A percentile compares a stretch with the other conserved stretches of the same genome.
Conservation (phyloP, 2,797 vertebrate species). For the Sebastes reedi region DNA sequence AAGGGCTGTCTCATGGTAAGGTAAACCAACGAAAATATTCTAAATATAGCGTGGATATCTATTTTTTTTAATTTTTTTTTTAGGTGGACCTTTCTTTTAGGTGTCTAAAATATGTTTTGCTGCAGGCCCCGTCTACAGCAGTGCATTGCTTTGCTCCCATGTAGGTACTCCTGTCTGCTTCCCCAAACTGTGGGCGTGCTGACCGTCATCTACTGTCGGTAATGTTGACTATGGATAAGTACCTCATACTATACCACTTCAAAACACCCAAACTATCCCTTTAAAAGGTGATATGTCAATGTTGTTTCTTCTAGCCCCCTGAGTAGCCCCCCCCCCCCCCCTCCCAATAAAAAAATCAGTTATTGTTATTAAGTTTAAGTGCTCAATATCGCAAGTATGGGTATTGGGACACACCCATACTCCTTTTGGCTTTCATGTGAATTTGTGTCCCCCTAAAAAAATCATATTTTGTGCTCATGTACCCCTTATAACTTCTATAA, state of each 20-base stretch:
- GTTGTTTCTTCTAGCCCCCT: not conserved
- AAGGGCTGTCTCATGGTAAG: too few species aligned
- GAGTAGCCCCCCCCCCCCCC: accelerated
- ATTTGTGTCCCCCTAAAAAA: not conserved
- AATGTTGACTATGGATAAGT: not conserved
- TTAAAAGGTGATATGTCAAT: not conserved
- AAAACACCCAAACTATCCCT: not conserved
- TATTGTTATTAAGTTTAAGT: not conserved
- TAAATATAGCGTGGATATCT: not conserved
- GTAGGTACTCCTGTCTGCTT: too few species aligned
- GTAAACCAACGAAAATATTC: too few species aligned
- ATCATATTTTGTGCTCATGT: not conserved
- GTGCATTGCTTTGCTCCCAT: not conserved
- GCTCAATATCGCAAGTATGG: not conserved
- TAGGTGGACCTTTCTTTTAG: not conserved
- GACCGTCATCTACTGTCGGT: not conserved
- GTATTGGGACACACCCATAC: not conserved
- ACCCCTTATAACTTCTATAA: not conserved
- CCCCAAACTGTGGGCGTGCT: too few species aligned
- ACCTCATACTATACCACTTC: not conserved
- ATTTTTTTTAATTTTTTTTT: not conserved
- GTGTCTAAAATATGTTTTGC: not conserved
- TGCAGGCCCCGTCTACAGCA: not conserved
- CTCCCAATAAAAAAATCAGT: not conserved
- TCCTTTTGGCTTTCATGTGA: not conserved